phyloP scores from a whole-genome alignment of 2,797 vertebrate genomes.

The Enteromius mattozi region DNA sequence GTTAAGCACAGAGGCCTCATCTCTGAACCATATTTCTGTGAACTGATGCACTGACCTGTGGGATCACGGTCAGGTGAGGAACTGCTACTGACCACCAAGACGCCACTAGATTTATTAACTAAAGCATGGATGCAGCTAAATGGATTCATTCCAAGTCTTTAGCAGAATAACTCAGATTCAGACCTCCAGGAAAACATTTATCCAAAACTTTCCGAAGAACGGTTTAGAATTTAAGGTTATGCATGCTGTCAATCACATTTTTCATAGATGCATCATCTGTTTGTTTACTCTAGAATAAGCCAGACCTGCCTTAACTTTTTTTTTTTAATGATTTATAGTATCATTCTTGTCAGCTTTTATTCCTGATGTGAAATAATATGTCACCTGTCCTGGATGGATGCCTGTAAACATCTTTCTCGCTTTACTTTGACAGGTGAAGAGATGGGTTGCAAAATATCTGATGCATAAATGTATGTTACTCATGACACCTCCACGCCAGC shows the following conservation, averaged over 20 bases:
- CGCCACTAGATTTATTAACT: not conserved
- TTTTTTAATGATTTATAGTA: not conserved
- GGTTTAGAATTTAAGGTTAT: not conserved
- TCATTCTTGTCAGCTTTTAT: not conserved
- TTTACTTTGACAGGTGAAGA: not conserved
- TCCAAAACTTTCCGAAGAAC: not conserved
- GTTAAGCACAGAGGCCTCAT: constrained; percentile 45
- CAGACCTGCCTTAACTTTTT: too few relatives aligned
- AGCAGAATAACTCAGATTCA: constrained; percentile 16
- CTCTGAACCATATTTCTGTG: constrained; percentile 33
- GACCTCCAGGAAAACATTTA: not conserved
- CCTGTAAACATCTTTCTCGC: not conserved
- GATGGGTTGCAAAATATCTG: not conserved
- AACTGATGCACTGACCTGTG: constrained; percentile 30
- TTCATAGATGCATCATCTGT: not conserved
- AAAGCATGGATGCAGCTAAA: constrained; percentile 17
- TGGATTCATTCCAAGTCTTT: constrained; percentile 28
- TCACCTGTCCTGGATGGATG: not conserved
- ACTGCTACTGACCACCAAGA: constrained; percentile 33
- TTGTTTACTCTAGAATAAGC: not conserved
- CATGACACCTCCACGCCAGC: not conserved
- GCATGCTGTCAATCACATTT: not conserved
- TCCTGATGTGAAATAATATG: not conserved
- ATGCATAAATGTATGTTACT: not conserved
- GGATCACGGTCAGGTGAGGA: constrained; percentile 5